Percentiles rank a stretch among this genome's conserved stretches.
These are phyloP conservation scores for Leptonema lineaticorne DNA, from an alignment of 1,140 invertebrate species.

Conservation along the genomic window DNA sequence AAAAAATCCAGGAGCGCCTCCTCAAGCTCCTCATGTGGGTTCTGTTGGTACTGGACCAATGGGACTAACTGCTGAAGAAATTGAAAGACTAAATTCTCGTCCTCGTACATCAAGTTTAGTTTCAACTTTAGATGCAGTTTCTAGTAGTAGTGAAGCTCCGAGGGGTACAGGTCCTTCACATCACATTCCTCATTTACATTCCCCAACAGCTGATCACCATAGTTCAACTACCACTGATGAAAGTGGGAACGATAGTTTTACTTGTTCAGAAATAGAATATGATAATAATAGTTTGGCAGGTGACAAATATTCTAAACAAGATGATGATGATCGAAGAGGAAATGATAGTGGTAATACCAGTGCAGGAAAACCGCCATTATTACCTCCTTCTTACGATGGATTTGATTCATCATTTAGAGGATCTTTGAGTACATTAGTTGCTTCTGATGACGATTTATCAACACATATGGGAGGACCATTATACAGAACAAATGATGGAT, in stretches of 20 bases:
- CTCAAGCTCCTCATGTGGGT: slow-evolving; percentile 61
- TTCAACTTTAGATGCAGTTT: slow-evolving; percentile 89
- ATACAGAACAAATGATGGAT: slow-evolving; percentile 75
- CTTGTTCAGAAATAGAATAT: slow-evolving; percentile 97
- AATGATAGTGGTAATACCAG: slow-evolving; percentile 59
- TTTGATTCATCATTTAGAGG: slow-evolving; percentile 92
- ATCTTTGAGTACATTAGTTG: slow-evolving; percentile 88
- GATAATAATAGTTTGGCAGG: slow-evolving; percentile 83
- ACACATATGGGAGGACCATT: slow-evolving; percentile 69
- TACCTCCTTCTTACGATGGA: slow-evolving; percentile 81
- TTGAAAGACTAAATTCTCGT: slow-evolving; percentile 84
- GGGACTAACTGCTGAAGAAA: slow-evolving; percentile 89
- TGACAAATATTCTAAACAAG: slow-evolving; percentile 79
- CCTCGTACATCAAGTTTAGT: slow-evolving; percentile 85
- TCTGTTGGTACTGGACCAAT: slow-evolving; percentile 66
- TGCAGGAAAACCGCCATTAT: slow-evolving; percentile 63
- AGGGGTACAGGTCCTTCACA: slow-evolving; percentile 65
- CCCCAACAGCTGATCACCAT: slow-evolving; percentile 70
- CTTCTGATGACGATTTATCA: slow-evolving; percentile 86
- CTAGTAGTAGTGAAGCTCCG: slow-evolving; percentile 84
- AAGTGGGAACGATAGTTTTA: slow-evolving; percentile 95
- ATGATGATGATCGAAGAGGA: slow-evolving; percentile 61
- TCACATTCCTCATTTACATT: slow-evolving; percentile 64
- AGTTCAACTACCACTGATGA: slow-evolving; percentile 90
- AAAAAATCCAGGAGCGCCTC: slow-evolving; percentile 62